Conservation (phyloP, 2,797 vertebrate genomes). For the Siniperca obscura region DNA sequence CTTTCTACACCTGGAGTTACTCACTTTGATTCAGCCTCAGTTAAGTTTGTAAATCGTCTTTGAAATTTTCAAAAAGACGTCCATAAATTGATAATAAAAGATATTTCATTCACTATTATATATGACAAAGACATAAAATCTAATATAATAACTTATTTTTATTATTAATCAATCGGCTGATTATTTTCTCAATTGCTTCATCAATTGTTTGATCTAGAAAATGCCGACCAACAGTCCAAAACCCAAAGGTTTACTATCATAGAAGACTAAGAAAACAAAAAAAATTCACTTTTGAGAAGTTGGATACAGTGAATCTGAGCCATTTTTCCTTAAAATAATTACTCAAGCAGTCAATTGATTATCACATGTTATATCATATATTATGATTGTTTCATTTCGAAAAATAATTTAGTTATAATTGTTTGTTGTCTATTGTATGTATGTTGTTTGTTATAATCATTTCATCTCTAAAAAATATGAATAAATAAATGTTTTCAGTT, state of each 20-base stretch:
- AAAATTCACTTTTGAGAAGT: not conserved
- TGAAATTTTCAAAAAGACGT: not conserved
- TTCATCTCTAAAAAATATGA: not conserved
- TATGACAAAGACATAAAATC: not conserved
- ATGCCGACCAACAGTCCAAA: too few species aligned
- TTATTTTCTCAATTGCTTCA: not conserved
- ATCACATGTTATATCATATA: not conserved
- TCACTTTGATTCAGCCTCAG: conserved; percentile 15
- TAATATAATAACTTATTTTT: too few species aligned
- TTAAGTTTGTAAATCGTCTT: not conserved
- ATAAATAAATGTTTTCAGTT: not conserved
- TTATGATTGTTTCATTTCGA: not conserved
- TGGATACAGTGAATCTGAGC: not conserved
- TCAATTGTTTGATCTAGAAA: not conserved
- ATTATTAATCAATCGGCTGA: too few species aligned
- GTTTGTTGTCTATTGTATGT: not conserved
- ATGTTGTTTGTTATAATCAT: not conserved
- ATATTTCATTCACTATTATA: not conserved
- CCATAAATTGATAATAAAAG: not conserved
- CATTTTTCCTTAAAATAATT: not conserved
- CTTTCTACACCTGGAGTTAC: not conserved
- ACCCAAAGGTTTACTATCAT: not conserved
- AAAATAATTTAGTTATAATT: not conserved
- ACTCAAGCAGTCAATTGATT: not conserved
- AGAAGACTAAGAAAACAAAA: not conserved